Percentiles rank a stretch among this genome's conserved stretches.
Conservation (phyloP, 2,113 vertebrate species). For the Saccopteryx leptura region DNA sequence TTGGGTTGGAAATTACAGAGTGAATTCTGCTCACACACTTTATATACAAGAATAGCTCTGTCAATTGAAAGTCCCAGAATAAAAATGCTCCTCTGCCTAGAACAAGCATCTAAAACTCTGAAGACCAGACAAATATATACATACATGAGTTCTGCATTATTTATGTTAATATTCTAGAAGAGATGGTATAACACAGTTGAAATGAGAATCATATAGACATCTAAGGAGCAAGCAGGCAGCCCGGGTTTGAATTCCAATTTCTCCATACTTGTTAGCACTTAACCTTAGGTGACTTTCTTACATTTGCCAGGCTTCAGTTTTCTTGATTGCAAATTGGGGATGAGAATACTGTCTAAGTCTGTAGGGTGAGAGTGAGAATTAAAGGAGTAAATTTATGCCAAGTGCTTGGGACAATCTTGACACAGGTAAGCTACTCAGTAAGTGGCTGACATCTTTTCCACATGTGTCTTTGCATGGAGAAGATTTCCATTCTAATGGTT, state of each 20-base stretch:
- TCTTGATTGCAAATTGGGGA: background rate
- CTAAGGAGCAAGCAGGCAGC: background rate
- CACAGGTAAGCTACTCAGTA: background rate
- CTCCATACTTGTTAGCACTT: background rate
- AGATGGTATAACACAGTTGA: background rate
- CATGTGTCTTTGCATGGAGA: background rate
- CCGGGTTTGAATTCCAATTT: background rate
- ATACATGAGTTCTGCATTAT: background rate
- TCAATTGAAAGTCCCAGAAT: background rate
- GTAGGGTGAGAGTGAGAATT: background rate
- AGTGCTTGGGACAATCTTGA: background rate
- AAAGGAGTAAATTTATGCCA: background rate
- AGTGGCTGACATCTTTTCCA: background rate
- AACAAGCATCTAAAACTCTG: background rate
- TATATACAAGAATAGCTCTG: background rate
- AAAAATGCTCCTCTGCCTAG: slow-evolving; percentile 1
- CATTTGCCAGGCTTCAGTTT: background rate
- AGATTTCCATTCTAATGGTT: background rate
- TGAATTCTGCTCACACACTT: background rate
- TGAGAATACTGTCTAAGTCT: background rate
- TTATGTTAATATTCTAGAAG: background rate
- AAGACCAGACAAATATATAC: background rate
- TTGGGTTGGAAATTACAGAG: background rate
- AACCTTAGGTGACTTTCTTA: background rate
- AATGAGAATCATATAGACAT: background rate